Conservation (phyloP, 2,113 vertebrate species). For the Oriolus oriolus region DNA sequence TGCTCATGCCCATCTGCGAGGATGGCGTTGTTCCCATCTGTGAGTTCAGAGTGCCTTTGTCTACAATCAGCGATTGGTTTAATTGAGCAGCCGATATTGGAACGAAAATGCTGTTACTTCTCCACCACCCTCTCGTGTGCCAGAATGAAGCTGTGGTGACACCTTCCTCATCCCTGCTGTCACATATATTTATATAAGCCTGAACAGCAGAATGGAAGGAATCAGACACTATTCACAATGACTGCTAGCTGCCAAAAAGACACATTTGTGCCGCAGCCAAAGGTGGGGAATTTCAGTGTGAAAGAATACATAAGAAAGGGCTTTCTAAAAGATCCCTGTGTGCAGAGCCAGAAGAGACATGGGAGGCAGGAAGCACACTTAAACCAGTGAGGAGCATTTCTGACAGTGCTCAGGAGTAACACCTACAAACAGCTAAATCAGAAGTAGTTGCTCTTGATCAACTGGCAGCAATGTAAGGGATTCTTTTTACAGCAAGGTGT, state of each 20-base stretch:
- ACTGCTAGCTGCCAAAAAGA: not conserved
- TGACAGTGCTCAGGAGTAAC: not conserved
- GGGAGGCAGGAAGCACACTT: not conserved
- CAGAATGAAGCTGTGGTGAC: not conserved
- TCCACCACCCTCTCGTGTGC: not conserved
- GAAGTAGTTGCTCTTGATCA: not conserved
- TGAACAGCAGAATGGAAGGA: not conserved
- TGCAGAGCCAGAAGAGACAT: not conserved
- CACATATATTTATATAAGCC: not conserved
- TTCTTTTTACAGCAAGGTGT: not conserved
- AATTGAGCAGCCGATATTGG: not conserved
- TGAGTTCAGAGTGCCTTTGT: constrained; percentile 19
- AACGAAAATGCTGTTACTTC: not conserved
- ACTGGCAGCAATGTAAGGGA: not conserved
- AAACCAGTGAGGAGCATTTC: not conserved
- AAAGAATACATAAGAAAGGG: not conserved
- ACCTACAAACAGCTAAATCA: not conserved
- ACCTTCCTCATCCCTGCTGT: not conserved
- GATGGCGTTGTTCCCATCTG: constrained; percentile 32
- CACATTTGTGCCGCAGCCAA: not conserved
- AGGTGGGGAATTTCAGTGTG: not conserved
- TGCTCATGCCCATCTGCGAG: constrained; percentile 6
- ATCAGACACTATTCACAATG: not conserved
- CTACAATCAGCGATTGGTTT: not conserved
- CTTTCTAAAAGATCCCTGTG: not conserved